Conservation (phyloP, 1,140 invertebrate species). For the Bathynomus jamesi region DNA sequence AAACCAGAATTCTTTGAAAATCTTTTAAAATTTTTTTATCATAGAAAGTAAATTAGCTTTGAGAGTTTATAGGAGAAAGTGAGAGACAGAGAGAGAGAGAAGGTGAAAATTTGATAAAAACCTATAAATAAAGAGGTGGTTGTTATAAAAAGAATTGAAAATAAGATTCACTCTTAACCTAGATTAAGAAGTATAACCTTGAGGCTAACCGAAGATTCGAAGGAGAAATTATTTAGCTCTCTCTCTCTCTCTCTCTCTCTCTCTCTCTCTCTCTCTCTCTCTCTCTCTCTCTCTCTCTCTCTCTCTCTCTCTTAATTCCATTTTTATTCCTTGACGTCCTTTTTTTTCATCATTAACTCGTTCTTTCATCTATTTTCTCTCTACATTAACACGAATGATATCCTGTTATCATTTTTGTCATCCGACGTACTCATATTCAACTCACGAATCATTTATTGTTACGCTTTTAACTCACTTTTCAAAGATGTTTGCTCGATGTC, state of each 20-base stretch:
- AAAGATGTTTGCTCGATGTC: too few species aligned
- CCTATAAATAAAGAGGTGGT: background rate
- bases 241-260: slow-evolving; percentile 20
- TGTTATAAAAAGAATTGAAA: background rate
- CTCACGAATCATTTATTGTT: too few species aligned
- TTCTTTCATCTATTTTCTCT: slow-evolving; percentile 1
- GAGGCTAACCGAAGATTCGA: background rate
- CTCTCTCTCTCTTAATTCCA: background rate
- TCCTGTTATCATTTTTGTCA: too few species aligned
- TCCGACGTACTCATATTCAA: too few species aligned
- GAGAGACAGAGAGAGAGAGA: background rate
- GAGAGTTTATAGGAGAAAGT: background rate
- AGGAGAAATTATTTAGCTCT: background rate
- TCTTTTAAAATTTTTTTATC: too few species aligned
- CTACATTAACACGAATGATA: background rate
- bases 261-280: slow-evolving; percentile 4
- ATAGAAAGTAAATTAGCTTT: background rate
- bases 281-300: slow-evolving; percentile 1
- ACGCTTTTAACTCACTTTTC: too few species aligned
- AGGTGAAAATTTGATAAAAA: background rate
- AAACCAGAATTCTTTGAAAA: too few species aligned
- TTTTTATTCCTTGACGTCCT: background rate
- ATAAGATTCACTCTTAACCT: background rate
- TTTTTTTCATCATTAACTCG: background rate
- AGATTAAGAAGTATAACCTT: background rate